Evolutionary conservation across 2,797 vertebrate genomes (phyloP).

Genomic region (Sorex maritimensis): DNA sequence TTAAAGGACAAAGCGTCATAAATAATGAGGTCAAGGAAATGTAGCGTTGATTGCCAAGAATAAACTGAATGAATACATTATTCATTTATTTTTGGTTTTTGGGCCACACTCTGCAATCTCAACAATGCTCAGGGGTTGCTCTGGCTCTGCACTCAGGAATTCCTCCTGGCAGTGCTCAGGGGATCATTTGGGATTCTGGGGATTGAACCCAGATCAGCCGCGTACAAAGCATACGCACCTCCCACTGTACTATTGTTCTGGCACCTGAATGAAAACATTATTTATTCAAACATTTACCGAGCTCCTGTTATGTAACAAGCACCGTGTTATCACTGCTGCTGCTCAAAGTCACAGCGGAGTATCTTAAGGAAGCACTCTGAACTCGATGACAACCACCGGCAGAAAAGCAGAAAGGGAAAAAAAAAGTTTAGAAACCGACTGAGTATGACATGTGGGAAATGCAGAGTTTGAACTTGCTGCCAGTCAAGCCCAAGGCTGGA

Average conservation of each 20-base stretch:
- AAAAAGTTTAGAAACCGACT: not conserved
- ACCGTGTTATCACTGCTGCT: not conserved
- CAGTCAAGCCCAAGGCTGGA: not conserved
- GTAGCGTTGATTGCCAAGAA: not conserved
- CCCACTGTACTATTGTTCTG: too few relatives aligned
- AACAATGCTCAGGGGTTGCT: too few relatives aligned
- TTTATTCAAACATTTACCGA: constrained; percentile 5
- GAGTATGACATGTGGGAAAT: not conserved
- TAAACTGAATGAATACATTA: too few relatives aligned
- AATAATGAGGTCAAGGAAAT: not conserved
- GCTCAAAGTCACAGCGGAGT: not conserved
- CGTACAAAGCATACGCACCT: too few relatives aligned
- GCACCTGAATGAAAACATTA: not conserved
- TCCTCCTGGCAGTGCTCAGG: too few relatives aligned
- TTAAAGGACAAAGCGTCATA: constrained; percentile 33
- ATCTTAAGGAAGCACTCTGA: too few relatives aligned
- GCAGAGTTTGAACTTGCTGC: not conserved
- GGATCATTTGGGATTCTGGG: too few relatives aligned
- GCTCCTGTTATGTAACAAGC: not conserved
- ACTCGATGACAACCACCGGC: not conserved
- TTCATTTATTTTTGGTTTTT: too few relatives aligned
- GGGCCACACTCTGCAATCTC: too few relatives aligned
- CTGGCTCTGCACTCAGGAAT: not conserved
- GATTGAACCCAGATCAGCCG: too few relatives aligned
- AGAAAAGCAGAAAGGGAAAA: not conserved